phyloP scores from a whole-genome alignment of 2,797 vertebrate species.

The Onychomys leucogaster region DNA sequence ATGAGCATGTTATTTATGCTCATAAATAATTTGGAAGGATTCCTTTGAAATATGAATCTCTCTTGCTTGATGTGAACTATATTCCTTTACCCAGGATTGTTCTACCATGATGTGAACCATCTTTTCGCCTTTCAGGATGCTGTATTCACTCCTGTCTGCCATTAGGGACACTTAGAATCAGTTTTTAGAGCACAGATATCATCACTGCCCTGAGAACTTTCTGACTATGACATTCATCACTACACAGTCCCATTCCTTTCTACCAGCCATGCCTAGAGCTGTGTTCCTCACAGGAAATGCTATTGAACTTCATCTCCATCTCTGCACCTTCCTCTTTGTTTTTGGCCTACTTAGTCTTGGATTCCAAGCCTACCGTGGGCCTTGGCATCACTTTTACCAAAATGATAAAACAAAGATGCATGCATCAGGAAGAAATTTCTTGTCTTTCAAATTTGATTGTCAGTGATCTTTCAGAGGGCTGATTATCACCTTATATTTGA shows the following conservation, averaged over 20 bases:
- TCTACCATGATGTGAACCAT: neutral
- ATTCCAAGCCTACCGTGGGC: neutral
- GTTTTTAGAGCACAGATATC: neutral
- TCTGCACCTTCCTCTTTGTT: neutral
- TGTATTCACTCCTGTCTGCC: neutral
- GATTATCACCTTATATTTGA: neutral
- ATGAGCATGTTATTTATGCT: neutral
- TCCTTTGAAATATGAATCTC: neutral
- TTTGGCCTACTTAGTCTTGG: neutral
- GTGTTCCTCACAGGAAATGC: neutral
- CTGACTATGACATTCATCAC: neutral
- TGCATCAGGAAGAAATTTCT: neutral
- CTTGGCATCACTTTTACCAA: neutral
- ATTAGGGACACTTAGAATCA: neutral
- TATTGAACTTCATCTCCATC: neutral
- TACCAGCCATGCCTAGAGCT: neutral
- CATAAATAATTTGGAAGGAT: neutral
- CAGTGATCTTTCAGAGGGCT: neutral
- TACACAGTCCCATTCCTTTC: neutral
- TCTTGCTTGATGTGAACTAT: neutral
- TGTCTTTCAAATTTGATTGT: slow-evolving; percentile 23
- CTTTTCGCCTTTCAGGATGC: neutral
- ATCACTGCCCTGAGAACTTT: neutral
- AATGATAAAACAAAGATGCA: neutral
- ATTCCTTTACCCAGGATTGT: neutral